Evolutionary conservation across 2,888 invertebrate genomes (phyloP).

Genomic region (Tipula lateralis): DNA sequence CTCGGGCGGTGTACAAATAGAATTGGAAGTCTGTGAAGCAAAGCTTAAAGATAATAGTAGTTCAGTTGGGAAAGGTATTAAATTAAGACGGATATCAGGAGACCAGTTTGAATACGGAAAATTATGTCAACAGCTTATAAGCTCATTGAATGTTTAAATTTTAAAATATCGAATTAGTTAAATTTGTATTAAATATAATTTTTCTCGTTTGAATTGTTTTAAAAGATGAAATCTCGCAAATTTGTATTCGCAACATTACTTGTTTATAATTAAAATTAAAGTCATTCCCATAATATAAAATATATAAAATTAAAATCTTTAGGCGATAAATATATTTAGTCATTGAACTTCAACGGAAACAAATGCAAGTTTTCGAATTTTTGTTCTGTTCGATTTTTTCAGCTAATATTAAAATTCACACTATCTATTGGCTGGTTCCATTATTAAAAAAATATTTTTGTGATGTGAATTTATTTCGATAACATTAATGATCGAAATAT

Average conservation of each 20-base stretch:
- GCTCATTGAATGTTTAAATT: conserved; percentile 70
- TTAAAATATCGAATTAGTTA: not conserved
- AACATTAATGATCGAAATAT: too few species aligned
- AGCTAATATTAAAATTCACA: too few species aligned
- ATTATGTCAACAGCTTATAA: conserved; percentile 80
- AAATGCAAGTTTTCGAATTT: too few species aligned
- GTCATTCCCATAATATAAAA: not conserved
- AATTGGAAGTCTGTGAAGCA: conserved; percentile 72
- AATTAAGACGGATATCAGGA: conserved; percentile 80
- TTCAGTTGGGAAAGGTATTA: conserved; percentile 69
- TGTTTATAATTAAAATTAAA: not conserved
- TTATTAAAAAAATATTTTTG: too few species aligned
- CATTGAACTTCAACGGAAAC: too few species aligned
- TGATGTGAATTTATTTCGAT: too few species aligned
- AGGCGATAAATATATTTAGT: too few species aligned
- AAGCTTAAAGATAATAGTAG: conserved; percentile 52
- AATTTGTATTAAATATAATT: not conserved
- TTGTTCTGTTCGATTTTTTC: too few species aligned
- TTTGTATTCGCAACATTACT: not conserved
- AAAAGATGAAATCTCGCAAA: not conserved
- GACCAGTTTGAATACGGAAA: conserved; percentile 84
- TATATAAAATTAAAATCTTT: not conserved
- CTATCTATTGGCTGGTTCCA: too few species aligned
- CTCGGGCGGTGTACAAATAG: conserved; percentile 80
- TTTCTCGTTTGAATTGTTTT: not conserved